Percentiles rank a stretch among this genome's conserved stretches.
These are phyloP conservation scores for Dryobates pubescens DNA, from an alignment of 2,797 vertebrate species.

Conservation along the genomic window DNA sequence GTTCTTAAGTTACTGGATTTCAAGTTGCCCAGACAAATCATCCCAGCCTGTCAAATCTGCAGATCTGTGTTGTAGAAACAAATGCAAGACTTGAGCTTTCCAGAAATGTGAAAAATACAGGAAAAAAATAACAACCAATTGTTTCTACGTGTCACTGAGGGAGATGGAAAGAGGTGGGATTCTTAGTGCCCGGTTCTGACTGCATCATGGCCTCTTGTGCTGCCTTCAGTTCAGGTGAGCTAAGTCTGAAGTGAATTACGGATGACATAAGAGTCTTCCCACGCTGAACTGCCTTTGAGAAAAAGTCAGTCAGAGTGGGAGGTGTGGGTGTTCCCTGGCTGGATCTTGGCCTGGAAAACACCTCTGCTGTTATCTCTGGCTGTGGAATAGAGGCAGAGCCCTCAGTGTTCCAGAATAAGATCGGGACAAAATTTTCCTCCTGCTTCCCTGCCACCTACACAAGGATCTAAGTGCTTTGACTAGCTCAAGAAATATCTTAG, in stretches of 20 bases:
- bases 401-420: neutral
- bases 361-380: conserved; percentile 2
- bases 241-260: neutral
- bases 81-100: neutral
- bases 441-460: neutral
- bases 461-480: neutral
- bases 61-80: neutral
- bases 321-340: neutral
- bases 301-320: neutral
- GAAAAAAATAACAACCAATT: too few relatives aligned
- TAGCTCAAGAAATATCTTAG: neutral
- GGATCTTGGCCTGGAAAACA: conserved; percentile 25
- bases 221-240: neutral
- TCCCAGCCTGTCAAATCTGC: neutral
- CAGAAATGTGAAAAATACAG: neutral
- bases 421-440: neutral
- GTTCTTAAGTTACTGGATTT: neutral
- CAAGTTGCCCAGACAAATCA: neutral
- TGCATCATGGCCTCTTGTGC: neutral
- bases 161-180: neutral
- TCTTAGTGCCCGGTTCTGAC: neutral
- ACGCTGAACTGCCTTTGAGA: neutral
- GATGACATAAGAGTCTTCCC: neutral
- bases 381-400: neutral
- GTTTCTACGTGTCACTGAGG: neutral